Evolutionary conservation across 2,888 invertebrate species (phyloP), one percentile per base, ranked within the genome.

Genomic region (Pyralis farinalis): DNA sequence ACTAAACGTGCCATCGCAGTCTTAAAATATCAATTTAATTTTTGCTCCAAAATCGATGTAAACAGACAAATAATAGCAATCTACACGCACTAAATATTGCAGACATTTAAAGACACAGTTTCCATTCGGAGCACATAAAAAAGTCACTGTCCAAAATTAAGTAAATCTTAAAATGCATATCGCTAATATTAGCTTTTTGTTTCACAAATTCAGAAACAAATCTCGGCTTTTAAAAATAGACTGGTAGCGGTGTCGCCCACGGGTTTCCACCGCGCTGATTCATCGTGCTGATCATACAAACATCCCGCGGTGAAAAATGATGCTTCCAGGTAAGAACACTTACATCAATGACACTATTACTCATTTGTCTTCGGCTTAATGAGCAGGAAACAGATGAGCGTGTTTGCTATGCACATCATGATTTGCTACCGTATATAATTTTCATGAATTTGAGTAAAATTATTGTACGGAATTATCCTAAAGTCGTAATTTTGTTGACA

Each of bases 191-290:
- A 75, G 58, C 59, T 29, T 53, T 60, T 65, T 68, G 69, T 71
- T 78, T 76, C 75, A 74, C 69, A 74, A 74, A 73, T 9, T 27
- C 27, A 66, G 68, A 70, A 54, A 4, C 16, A 16, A 16, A 3
- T 16, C 16, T 62, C 56, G 59, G 56, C 61, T 57, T 67, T 43
- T 74, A 79, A 77, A 80, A 79, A 79, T 79, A 81, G 74, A 71
- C 44, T 62, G 51, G 62, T 60, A 50, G 61, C 67, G 60, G 69
- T 63, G 58, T 63, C 77, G 79, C 80, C 81, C 79, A 76, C 78
- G 63, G 51, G 49, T 67, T 62, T 49, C 47, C 44, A 51, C 46
- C 50, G 47, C 40, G 16, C 16, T 16, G 81, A 78, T 55, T 79
- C 79, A 80, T 49, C n/a, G n/a, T n/a, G n/a, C n/a, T n/a, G n/a